phyloP scores from a whole-genome alignment of 2,113 vertebrate genomes.

The Ageneiosus marmoratus region DNA sequence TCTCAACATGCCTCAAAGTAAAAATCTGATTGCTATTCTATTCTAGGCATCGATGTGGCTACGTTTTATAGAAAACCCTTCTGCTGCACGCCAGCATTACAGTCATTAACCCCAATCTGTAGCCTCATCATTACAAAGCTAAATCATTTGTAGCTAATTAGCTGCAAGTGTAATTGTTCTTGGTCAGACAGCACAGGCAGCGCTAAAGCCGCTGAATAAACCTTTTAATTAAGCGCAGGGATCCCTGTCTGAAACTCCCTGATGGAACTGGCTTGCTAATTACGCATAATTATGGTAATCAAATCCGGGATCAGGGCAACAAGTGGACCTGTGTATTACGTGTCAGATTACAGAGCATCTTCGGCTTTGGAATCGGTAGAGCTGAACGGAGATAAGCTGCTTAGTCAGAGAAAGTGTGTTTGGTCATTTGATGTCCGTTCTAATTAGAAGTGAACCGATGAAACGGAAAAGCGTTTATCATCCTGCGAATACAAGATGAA shows the following conservation, averaged over 20 bases:
- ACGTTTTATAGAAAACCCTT: background rate
- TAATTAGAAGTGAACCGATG: background rate
- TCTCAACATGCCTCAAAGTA: background rate
- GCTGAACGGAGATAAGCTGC: background rate
- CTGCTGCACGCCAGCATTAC: background rate
- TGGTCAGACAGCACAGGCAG: constrained; percentile 15
- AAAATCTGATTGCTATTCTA: background rate
- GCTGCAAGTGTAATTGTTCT: constrained; percentile 36
- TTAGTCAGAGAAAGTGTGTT: background rate
- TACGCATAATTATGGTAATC: constrained; percentile 34
- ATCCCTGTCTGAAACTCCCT: constrained; percentile 9
- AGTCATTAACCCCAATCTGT: constrained; percentile 22
- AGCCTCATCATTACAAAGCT: constrained; percentile 25
- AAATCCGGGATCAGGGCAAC: constrained; percentile 24
- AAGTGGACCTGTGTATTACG: background rate
- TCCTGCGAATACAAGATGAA: background rate
- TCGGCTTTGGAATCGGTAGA: background rate
- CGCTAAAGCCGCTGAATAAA: constrained; percentile 27
- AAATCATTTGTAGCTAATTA: constrained; percentile 48
- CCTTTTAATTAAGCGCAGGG: constrained; percentile 44
- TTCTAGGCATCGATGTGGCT: too few species aligned
- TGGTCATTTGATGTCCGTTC: background rate
- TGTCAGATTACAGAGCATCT: background rate
- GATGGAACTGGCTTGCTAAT: constrained; percentile 21
- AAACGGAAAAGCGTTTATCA: too few species aligned